Evolutionary conservation across 1,140 invertebrate species (phyloP).

Genomic region (Sesamia nonagrioides): DNA sequence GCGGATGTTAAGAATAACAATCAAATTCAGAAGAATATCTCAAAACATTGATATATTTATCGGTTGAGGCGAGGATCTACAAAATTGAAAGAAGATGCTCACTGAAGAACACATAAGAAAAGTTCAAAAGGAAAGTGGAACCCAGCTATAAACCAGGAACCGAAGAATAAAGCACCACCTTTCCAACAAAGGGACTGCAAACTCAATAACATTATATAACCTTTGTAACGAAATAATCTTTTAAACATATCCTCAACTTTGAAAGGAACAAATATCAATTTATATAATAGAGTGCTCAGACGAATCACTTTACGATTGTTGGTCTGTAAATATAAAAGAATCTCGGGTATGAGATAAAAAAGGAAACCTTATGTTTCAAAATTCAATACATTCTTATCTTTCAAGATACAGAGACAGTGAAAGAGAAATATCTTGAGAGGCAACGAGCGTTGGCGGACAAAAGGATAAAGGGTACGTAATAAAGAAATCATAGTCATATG

Average conservation of each 20-base stretch:
- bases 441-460: constrained; percentile 63
- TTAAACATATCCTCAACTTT: constrained; percentile 43
- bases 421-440: constrained; percentile 67
- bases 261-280: constrained; percentile 54
- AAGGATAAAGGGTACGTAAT: constrained; percentile 73
- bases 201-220: constrained; percentile 37
- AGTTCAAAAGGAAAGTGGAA: neutral
- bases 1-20: neutral
- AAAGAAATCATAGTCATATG: constrained; percentile 80
- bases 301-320: constrained; percentile 73
- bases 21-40: neutral
- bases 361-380: constrained; percentile 77
- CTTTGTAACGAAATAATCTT: constrained; percentile 41
- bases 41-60: neutral
- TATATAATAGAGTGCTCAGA: constrained; percentile 51
- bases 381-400: constrained; percentile 81
- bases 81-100: neutral
- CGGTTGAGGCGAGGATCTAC: neutral
- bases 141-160: neutral
- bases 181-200: constrained; percentile 13
- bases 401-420: constrained; percentile 64
- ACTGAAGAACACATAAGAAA: neutral
- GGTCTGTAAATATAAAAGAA: constrained; percentile 65
- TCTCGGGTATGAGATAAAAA: constrained; percentile 72
- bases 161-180: constrained; percentile 11